Conservation (phyloP, 92 coral and sea anemone genomes). For the Blastomussa wellsi region DNA sequence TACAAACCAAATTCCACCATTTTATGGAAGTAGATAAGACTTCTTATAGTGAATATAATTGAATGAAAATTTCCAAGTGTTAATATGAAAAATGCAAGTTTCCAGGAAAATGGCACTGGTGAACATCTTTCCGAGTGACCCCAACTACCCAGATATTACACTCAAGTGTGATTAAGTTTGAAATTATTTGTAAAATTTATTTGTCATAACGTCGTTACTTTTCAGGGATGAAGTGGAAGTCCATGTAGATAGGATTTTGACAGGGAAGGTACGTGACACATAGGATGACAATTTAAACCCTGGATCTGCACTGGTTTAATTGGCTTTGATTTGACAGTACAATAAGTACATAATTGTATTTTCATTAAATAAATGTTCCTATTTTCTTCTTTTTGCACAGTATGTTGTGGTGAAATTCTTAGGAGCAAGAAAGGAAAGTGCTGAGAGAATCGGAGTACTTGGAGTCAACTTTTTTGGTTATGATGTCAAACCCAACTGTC, state of each 20-base stretch:
- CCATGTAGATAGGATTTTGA: conserved; percentile 68
- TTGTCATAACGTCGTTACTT: no score
- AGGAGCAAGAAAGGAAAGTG: conserved; percentile 82
- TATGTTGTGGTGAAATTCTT: conserved; percentile 89
- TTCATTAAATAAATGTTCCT: not conserved
- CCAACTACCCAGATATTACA: no score
- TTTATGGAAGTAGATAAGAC: no score
- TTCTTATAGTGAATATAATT: no score
- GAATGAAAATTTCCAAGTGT: no score
- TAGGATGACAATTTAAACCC: no score
- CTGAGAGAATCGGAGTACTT: conserved; percentile 91
- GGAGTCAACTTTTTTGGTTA: conserved; percentile 94
- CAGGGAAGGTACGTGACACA: conserved; percentile 95
- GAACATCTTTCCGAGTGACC: no score
- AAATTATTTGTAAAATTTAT: not conserved
- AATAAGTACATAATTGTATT: no score
- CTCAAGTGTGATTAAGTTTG: no score
- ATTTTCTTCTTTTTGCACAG: conserved; percentile 41
- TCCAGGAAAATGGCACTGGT: no score
- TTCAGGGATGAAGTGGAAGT: conserved; percentile 96
- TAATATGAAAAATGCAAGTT: no score
- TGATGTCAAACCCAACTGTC: conserved; percentile 77
- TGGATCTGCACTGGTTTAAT: not conserved
- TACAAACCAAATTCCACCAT: no score
- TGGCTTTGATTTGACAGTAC: not conserved